Evolutionary conservation across 1,140 invertebrate genomes (phyloP).

Genomic region (Leptopilina boulardi): DNA sequence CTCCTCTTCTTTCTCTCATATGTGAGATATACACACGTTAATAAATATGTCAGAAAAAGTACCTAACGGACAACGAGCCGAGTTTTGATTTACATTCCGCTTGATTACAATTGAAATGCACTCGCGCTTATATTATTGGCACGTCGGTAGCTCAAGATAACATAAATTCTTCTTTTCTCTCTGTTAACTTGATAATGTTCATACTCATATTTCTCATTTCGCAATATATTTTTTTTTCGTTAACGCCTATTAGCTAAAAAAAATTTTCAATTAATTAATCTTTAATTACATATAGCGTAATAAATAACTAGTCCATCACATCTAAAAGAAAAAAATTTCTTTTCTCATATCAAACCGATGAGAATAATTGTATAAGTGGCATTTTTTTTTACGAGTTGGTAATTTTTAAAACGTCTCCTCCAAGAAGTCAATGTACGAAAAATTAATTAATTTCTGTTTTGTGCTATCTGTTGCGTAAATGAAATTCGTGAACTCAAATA

Average conservation of each 20-base stretch:
- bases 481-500: background rate
- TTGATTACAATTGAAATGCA: slow-evolving; percentile 73
- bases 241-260: no score
- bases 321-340: background rate
- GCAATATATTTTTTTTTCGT: slow-evolving; percentile 44
- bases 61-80: slow-evolving; percentile 45
- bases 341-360: background rate
- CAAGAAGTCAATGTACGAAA: slow-evolving; percentile 6
- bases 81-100: slow-evolving; percentile 72
- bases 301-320: slow-evolving; percentile 17
- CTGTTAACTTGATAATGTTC: slow-evolving; percentile 34
- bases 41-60: slow-evolving; percentile 39
- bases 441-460: slow-evolving; percentile 32
- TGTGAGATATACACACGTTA: slow-evolving; percentile 8
- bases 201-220: background rate
- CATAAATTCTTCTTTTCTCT: slow-evolving; percentile 28
- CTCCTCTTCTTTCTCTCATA: background rate
- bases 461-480: slow-evolving; percentile 13
- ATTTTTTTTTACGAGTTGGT: background rate
- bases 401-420: slow-evolving; percentile 18
- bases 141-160: slow-evolving; percentile 63
- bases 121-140: slow-evolving; percentile 68
- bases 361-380: no score
- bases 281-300: slow-evolving; percentile 56
- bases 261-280: slow-evolving; percentile 67